Evolutionary conservation across 2,888 invertebrate species (phyloP).

Genomic region (Spodoptera littoralis): DNA sequence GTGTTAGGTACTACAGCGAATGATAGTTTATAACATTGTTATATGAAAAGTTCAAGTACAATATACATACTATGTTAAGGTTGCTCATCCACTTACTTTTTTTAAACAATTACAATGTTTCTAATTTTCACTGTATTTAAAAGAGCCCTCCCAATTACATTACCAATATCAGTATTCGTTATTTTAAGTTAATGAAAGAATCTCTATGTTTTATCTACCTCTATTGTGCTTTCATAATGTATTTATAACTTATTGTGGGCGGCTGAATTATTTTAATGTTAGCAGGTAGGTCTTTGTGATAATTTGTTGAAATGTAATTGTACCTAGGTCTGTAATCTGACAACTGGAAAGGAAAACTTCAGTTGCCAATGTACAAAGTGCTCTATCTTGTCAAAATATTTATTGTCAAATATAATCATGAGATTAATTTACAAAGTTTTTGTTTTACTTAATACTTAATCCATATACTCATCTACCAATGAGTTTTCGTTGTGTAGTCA

Average conservation of each 20-base stretch:
- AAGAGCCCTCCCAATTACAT: slow-evolving; percentile 62
- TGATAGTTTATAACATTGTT: slow-evolving; percentile 73
- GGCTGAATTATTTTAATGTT: slow-evolving; percentile 69
- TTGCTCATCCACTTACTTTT: slow-evolving; percentile 48
- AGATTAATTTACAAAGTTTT: slow-evolving; percentile 68
- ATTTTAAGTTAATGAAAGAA: slow-evolving; percentile 80
- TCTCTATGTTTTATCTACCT: slow-evolving; percentile 87
- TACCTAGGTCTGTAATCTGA: slow-evolving; percentile 50
- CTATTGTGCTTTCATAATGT: slow-evolving; percentile 82
- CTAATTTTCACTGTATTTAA: slow-evolving; percentile 42
- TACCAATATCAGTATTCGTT: slow-evolving; percentile 86
- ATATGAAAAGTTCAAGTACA: slow-evolving; percentile 59
- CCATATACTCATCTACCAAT: slow-evolving; percentile 58
- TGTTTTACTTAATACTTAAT: slow-evolving; percentile 49
- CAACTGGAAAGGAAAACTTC: slow-evolving; percentile 44
- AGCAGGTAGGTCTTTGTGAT: slow-evolving; percentile 79
- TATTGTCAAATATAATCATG: slow-evolving; percentile 85
- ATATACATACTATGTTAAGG: slow-evolving; percentile 51
- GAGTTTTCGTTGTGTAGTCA: slow-evolving; percentile 52
- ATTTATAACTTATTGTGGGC: slow-evolving; percentile 80
- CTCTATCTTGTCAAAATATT: slow-evolving; percentile 88
- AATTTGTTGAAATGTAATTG: slow-evolving; percentile 69
- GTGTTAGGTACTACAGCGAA: slow-evolving; percentile 78
- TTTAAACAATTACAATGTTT: slow-evolving; percentile 25
- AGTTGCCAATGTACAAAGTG: slow-evolving; percentile 80